Evolutionary conservation across 2,113 vertebrate species (phyloP), one percentile per base, ranked within the genome.

Genomic region (Salvelinus namaycush): DNA sequence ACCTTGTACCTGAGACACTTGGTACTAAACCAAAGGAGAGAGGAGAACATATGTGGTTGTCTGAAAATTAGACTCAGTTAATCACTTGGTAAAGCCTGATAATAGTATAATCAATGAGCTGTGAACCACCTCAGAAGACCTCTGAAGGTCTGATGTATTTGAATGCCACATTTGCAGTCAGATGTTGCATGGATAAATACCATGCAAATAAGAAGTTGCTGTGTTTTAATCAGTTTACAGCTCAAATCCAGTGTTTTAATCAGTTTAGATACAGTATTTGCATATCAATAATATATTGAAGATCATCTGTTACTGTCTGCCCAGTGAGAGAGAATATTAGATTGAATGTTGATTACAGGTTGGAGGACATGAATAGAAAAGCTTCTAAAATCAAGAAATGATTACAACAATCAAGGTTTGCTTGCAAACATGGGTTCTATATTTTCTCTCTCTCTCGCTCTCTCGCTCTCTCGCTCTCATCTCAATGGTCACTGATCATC

Each of bases 391-490:
- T 69, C 24, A 74, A 68, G 59, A 75, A 44, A 62, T 66, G 22
- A 74, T 70, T 72, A 70, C 39, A 57, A 69, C 78, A 83, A 81
- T 80, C 81, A 80, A 76, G 72, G 74, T 75, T 24, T n/a, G 59
- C n/a, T 22, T 62, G 59, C 59, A 62, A n/a, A 62, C 59, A 62
- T 62, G n/a, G 59, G 59, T 22, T 62, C 7, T 7, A 62, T 62
- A 1, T 11, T 44, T 8, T 39, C 39, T 9, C 34, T 39, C 34
- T 9, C 34, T 39, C 1, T 8, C 7, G 1, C 34, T 7, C 7
- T 39, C 34, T 39, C 34, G 0, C 34, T 39, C 39, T 9, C 39
- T 44, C 39, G 1, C 39, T 44, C 39, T 44, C 39, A 22, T 62
- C 59, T 62, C 51, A 14, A 2, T 60, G 59, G n/a, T 60, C n/a